A percentile compares a stretch with the other conserved stretches of the same genome.
Evolutionary conservation across 1,140 invertebrate species (phyloP).

Genomic region (Portunus trituberculatus): DNA sequence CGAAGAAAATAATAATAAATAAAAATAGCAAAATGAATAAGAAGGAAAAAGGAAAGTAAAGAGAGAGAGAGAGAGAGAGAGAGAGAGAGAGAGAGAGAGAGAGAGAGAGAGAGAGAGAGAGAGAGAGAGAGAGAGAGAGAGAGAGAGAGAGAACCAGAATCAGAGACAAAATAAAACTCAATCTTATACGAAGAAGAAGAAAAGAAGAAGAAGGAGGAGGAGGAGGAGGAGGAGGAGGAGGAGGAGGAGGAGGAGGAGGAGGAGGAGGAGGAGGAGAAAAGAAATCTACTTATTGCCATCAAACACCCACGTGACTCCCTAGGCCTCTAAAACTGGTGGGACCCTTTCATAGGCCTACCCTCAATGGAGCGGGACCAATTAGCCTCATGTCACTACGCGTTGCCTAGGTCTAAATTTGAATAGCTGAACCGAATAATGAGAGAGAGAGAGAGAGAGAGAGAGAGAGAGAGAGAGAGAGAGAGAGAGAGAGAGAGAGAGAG

Average conservation of each 20-base stretch:
- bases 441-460: slow-evolving; percentile 35
- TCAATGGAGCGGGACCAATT: slow-evolving; percentile 63
- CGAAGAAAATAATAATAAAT: neutral
- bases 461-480: slow-evolving; percentile 10
- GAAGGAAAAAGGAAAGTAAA: neutral
- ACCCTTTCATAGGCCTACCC: slow-evolving; percentile 34
- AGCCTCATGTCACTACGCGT: slow-evolving; percentile 70
- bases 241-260: neutral
- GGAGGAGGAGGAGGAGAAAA: too few relatives aligned
- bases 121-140: too few relatives aligned
- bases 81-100: slow-evolving; percentile 26
- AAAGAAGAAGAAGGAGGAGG: neutral
- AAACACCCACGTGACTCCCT: neutral
- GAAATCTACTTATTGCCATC: neutral
- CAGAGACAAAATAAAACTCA: too few relatives aligned
- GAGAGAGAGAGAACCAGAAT: neutral
- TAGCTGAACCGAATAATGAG: slow-evolving; percentile 76
- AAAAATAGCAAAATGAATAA: too few relatives aligned
- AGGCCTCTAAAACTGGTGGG: neutral
- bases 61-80: neutral
- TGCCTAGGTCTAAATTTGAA: slow-evolving; percentile 73
- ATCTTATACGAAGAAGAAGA: neutral
- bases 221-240: neutral
- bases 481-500: slow-evolving; percentile 29
- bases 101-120: slow-evolving; percentile 18